Base-by-base conservation (phyloP, 2,113 vertebrate species). In the Columbina picui region DNA sequence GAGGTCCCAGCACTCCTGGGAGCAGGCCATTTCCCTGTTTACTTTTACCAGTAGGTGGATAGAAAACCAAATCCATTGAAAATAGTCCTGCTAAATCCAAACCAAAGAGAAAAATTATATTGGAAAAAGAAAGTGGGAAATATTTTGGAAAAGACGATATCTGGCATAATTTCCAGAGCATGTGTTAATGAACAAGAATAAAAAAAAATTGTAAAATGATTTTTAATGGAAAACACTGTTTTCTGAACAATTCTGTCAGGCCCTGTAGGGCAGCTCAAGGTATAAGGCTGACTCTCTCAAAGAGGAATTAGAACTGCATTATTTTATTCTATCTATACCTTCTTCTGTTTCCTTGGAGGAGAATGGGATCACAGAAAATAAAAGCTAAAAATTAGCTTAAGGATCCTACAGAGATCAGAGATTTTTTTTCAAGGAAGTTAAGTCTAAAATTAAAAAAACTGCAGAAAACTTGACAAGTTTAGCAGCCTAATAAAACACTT, bases 401-500 rank as follows among this genome's bases (percentile, higher is more conserved):
- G 52, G 67, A 39, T 64, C 41, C 22, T 55, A 61, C 10, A 50
- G 25, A 63, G 65, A 80, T 61, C 20, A 89, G n/a, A 86, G 80
- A 14, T 45, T 70, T 39, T 77, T 64, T 84, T 69, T 56, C 39
- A 53, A 41, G 17, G 14, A 53, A 67, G 34, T 19, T 67, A 64
- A 94, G n/a, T 68, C 41, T 93, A 76, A 87, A 92, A 91, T 56
- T 49, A 45, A 89, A 92, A 91, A 96, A 73, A 41, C 36, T 94
- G 25, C 83, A 95, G 65, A 84, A 65, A 93, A 84, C 52, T 25
- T 69, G 9, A 81, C 12, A 79, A 55, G 29, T 32, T 93, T 77
- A 71, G 61, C 74, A 83, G 36, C 13, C 52, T 95, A 92, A 86
- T 93, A 96, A 97, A 97, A 82, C 22, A 27, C 8, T 77, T 91